phyloP scores from a whole-genome alignment of 2,888 invertebrate species.

The Polydrusus tereticollis region DNA sequence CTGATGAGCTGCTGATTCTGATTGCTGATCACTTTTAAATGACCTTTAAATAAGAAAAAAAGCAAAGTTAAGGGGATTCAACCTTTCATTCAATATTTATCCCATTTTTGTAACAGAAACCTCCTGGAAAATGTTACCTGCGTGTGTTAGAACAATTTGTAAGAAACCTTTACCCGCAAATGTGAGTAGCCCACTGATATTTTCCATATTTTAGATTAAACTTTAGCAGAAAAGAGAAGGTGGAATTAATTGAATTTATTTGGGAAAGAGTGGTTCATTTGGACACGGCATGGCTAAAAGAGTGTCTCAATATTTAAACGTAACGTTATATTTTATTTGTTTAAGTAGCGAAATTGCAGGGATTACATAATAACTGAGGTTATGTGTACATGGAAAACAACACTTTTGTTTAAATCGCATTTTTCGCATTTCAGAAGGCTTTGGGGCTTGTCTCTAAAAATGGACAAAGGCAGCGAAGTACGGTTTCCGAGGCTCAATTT shows the following conservation, averaged over 20 bases:
- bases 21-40: slow-evolving; percentile 38
- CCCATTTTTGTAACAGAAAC: slow-evolving; percentile 11
- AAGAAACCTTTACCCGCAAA: slow-evolving; percentile 65
- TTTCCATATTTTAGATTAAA: slow-evolving; percentile 43
- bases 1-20: slow-evolving; percentile 3
- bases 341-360: slow-evolving; percentile 6
- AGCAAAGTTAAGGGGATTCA: slow-evolving; percentile 2
- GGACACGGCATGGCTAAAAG: slow-evolving; percentile 54
- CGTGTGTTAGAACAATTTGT: slow-evolving; percentile 64
- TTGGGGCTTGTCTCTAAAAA: slow-evolving; percentile 61
- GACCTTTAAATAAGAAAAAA: slow-evolving; percentile 37
- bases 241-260: neutral
- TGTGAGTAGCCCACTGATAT: slow-evolving; percentile 64
- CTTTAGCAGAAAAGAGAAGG: neutral
- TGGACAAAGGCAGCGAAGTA: slow-evolving; percentile 58
- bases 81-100: neutral
- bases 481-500: slow-evolving; percentile 70
- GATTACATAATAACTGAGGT: slow-evolving; percentile 44
- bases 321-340: slow-evolving; percentile 48
- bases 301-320: slow-evolving; percentile 54
- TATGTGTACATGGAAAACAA: slow-evolving; percentile 16
- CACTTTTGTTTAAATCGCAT: slow-evolving; percentile 7
- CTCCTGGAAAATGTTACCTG: slow-evolving; percentile 65
- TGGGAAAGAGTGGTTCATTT: slow-evolving; percentile 13
- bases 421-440: slow-evolving; percentile 61